Conservation (phyloP, 2,797 vertebrate genomes). For the Rhinella marina region DNA sequence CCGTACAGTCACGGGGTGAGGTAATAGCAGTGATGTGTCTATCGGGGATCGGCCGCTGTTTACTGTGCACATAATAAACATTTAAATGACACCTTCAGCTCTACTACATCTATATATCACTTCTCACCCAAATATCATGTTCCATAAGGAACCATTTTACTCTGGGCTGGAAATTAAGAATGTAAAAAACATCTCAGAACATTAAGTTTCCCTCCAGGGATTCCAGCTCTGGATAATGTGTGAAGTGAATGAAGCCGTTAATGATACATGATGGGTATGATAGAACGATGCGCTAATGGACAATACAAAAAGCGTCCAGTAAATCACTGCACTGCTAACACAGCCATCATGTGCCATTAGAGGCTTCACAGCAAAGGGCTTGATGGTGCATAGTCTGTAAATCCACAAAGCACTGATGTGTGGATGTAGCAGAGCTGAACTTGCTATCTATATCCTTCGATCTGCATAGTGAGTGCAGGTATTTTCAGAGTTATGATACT, state of each 20-base stretch:
- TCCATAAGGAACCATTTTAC: constrained; percentile 3
- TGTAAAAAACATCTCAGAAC: background rate
- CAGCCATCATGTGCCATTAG: constrained; percentile 7
- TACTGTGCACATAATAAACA: background rate
- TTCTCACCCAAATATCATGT: background rate
- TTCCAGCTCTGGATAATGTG: constrained; percentile 19
- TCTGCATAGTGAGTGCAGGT: background rate
- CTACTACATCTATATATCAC: background rate
- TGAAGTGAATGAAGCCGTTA: constrained; percentile 21
- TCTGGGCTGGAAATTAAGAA: constrained; percentile 15
- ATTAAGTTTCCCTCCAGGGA: constrained; percentile 22
- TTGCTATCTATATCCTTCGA: background rate
- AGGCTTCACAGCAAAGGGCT: background rate
- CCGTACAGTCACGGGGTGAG: no score
- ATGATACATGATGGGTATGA: constrained; percentile 27
- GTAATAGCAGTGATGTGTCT: no score
- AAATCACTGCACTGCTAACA: background rate
- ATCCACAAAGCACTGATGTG: background rate
- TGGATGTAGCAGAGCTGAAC: constrained; percentile 1
- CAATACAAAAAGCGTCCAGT: background rate
- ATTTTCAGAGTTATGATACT: background rate
- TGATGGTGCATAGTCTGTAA: background rate
- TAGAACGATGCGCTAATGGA: constrained; percentile 2
- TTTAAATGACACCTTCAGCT: background rate
- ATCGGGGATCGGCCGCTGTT: no score